Conservation (phyloP, 2,888 invertebrate species). For the Netelia melanura region DNA sequence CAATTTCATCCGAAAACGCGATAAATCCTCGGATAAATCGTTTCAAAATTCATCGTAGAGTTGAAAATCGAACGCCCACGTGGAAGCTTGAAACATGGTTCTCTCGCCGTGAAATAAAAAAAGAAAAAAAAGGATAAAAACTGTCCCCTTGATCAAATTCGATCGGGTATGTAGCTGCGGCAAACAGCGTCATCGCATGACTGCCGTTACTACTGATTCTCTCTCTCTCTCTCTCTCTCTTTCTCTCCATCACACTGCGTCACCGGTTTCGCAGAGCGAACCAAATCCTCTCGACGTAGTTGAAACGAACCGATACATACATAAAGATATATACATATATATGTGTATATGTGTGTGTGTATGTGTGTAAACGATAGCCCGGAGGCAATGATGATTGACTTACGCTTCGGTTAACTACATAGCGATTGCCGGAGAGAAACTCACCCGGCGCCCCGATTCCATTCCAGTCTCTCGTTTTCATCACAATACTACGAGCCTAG, state of each 20-base stretch:
- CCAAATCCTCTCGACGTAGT: slow-evolving; percentile 37
- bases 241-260: slow-evolving; percentile 7
- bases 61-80: too few species aligned
- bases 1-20: too few species aligned
- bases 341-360: not conserved
- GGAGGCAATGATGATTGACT: slow-evolving; percentile 76
- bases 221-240: slow-evolving; percentile 6
- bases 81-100: not conserved
- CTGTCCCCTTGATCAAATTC: slow-evolving; percentile 16
- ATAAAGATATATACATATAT: not conserved
- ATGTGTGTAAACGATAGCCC: slow-evolving; percentile 55
- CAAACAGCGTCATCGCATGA: slow-evolving; percentile 48
- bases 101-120: not conserved
- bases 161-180: slow-evolving; percentile 4
- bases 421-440: not conserved
- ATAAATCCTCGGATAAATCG: too few species aligned
- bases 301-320: slow-evolving; percentile 29
- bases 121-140: not conserved
- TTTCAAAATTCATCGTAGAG: too few species aligned
- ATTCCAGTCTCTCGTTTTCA: not conserved
- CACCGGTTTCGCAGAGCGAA: slow-evolving; percentile 12
- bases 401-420: slow-evolving; percentile 67
- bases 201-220: slow-evolving; percentile 19
- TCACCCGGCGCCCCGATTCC: not conserved
- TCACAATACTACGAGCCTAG: not conserved